Conservation (phyloP, 1,140 invertebrate species). For the Hyles vespertilio region DNA sequence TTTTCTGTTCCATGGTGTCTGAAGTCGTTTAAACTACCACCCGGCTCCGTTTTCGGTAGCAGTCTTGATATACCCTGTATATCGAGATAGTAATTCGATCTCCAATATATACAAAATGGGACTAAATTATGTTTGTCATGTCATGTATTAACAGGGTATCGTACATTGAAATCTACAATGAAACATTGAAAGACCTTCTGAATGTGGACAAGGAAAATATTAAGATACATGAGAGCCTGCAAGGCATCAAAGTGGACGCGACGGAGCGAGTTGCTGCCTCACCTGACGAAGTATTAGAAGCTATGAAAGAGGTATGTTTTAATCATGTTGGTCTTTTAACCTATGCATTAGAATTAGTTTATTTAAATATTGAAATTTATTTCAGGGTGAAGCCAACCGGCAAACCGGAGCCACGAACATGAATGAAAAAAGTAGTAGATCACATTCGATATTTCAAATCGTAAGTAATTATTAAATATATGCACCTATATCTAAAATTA, state of each 20-base stretch:
- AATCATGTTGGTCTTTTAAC: not conserved
- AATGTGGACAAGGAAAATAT: conserved; percentile 77
- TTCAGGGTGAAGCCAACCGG: conserved; percentile 81
- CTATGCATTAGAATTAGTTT: too few species aligned
- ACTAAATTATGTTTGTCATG: too few species aligned
- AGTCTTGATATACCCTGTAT: too few species aligned
- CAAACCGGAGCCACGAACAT: conserved; percentile 85
- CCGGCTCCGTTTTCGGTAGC: too few species aligned
- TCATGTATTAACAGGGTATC: conserved; percentile 77
- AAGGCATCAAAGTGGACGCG: conserved; percentile 76
- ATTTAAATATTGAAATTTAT: conserved; percentile 13
- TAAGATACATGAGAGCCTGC: conserved; percentile 79
- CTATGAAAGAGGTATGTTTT: conserved; percentile 74
- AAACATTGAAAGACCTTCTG: conserved; percentile 84
- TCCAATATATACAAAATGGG: too few species aligned
- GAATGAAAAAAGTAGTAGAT: conserved; percentile 87
- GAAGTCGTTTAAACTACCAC: too few species aligned
- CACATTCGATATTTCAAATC: conserved; percentile 85
- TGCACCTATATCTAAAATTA: too few species aligned
- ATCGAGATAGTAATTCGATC: too few species aligned
- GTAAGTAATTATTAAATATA: conserved; percentile 34
- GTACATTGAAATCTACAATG: conserved; percentile 90
- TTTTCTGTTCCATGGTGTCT: too few species aligned
- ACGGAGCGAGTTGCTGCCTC: conserved; percentile 80
- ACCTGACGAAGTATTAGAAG: conserved; percentile 77